Evolutionary conservation across 2,888 invertebrate species (phyloP).

Genomic region (Cryptocephalus primarius): DNA sequence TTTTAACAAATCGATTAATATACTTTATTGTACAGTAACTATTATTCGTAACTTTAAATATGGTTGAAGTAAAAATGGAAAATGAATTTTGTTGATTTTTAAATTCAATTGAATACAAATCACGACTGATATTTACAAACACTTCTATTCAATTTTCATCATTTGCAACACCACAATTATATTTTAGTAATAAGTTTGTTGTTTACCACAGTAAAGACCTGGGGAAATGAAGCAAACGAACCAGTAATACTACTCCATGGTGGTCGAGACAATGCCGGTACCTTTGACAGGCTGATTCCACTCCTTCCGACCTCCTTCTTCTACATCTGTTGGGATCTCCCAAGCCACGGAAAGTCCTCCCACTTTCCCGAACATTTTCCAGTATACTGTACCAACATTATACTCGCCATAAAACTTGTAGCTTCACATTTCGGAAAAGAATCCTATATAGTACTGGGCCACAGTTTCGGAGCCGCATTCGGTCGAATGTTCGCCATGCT

Average conservation of each 20-base stretch:
- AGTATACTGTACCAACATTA: slow-evolving; percentile 36
- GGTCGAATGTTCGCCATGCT: slow-evolving; percentile 31
- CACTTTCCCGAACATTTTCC: slow-evolving; percentile 35
- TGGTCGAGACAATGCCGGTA: slow-evolving; percentile 46
- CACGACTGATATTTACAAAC: too few species aligned
- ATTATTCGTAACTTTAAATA: too few species aligned
- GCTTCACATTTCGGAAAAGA: slow-evolving; percentile 24
- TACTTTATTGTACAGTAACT: too few species aligned
- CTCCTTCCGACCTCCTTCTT: slow-evolving; percentile 38
- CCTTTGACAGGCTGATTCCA: slow-evolving; percentile 46
- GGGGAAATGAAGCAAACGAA: slow-evolving; percentile 45
- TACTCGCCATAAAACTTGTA: slow-evolving; percentile 28
- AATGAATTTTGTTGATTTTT: too few species aligned
- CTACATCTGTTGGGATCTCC: slow-evolving; percentile 44
- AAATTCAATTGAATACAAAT: too few species aligned
- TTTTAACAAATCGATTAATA: too few species aligned
- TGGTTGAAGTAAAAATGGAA: too few species aligned
- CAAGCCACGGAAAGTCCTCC: slow-evolving; percentile 50
- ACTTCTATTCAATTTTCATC: too few species aligned
- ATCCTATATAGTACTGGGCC: slow-evolving; percentile 27
- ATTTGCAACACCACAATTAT: too few species aligned
- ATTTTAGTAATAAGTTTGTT: neutral
- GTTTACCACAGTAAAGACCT: slow-evolving; percentile 43
- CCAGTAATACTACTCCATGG: slow-evolving; percentile 51
- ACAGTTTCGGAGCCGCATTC: slow-evolving; percentile 42